Conservation (phyloP, 2,797 vertebrate species). For the Diglossa cyanea region DNA sequence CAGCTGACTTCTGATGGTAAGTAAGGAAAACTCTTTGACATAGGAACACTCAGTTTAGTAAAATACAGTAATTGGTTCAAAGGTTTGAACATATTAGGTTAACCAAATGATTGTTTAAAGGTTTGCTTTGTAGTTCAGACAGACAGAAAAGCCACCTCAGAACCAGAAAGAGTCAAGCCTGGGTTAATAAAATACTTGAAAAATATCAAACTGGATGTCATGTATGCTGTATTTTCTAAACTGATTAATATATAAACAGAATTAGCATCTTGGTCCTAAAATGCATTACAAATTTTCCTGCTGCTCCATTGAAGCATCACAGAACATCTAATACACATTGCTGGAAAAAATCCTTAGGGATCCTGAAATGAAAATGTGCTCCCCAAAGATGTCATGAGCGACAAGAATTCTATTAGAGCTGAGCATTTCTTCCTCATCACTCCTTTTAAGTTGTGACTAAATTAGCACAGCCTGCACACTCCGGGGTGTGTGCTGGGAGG, state of each 20-base stretch:
- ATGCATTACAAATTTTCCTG: background rate
- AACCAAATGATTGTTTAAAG: background rate
- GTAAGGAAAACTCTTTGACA: background rate
- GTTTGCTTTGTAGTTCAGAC: background rate
- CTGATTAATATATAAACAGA: background rate
- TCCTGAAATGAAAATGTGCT: background rate
- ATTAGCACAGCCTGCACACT: slow-evolving; percentile 54
- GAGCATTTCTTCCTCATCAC: slow-evolving; percentile 16
- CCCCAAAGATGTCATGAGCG: background rate
- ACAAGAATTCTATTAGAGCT: slow-evolving; percentile 30
- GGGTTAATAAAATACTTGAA: background rate
- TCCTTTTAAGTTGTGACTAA: slow-evolving; percentile 51
- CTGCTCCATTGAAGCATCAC: background rate
- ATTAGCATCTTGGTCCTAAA: background rate
- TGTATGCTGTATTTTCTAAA: background rate
- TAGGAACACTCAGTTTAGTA: background rate
- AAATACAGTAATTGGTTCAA: background rate
- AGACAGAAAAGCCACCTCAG: background rate
- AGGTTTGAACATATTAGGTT: background rate
- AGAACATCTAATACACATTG: background rate
- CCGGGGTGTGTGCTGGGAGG: slow-evolving; percentile 33
- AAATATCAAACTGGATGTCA: background rate
- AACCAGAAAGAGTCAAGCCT: background rate
- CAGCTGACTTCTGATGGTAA: background rate
- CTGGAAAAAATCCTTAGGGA: slow-evolving; percentile 26